Conservation (phyloP, 2,888 invertebrate species). For the Apamea monoglypha region DNA sequence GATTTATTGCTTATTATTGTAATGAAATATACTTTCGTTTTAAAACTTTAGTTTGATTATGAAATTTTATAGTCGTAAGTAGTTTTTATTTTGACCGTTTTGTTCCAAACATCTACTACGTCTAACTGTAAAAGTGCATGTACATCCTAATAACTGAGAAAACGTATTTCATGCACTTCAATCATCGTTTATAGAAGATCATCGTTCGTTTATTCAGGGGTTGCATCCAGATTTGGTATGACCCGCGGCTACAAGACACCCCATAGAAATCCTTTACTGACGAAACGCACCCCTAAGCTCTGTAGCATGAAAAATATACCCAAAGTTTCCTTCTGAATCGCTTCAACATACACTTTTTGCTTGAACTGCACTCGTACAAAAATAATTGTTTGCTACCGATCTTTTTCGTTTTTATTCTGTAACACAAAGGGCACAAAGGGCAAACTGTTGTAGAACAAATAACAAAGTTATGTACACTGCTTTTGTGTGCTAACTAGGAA, state of each 20-base stretch:
- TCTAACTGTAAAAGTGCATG: not conserved
- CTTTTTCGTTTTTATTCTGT: constrained; percentile 17
- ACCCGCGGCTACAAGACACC: constrained; percentile 11
- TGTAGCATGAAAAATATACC: constrained; percentile 2
- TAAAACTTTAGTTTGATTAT: constrained; percentile 29
- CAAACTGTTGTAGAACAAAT: constrained; percentile 9
- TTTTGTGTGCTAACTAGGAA: constrained; percentile 7
- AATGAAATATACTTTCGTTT: constrained; percentile 44
- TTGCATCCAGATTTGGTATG: constrained; percentile 10
- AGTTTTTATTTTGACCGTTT: constrained; percentile 28
- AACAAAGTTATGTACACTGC: constrained; percentile 3
- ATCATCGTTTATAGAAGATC: constrained; percentile 9
- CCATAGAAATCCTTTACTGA: constrained; percentile 7
- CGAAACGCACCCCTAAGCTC: not conserved
- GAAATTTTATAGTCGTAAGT: constrained; percentile 4
- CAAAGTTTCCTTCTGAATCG: constrained; percentile 15
- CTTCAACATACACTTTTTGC: not conserved
- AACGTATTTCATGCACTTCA: not conserved
- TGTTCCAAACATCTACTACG: not conserved
- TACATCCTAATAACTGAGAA: not conserved
- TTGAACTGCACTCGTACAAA: constrained; percentile 11
- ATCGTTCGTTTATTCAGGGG: constrained; percentile 6
- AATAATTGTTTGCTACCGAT: constrained; percentile 11
- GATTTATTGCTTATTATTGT: constrained; percentile 49
- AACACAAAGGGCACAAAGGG: constrained; percentile 7